phyloP scores from a whole-genome alignment of 35 echinoderm and acorn worm genomes.

The Ophiothrix spiculata region DNA sequence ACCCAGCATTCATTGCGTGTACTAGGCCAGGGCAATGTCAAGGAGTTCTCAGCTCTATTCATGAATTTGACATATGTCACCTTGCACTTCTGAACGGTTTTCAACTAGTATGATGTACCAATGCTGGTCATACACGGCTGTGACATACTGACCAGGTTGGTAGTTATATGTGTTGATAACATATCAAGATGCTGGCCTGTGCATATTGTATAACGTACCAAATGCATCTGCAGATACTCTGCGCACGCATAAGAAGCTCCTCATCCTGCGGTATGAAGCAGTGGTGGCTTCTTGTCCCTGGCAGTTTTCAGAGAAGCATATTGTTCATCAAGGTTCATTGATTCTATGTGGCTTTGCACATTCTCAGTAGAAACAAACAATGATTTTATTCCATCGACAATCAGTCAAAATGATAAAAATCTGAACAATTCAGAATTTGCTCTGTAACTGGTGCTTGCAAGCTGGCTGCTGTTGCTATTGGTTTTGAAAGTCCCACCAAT shows the following conservation, averaged over 20 bases:
- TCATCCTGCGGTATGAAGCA: not conserved
- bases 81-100: conserved; percentile 37
- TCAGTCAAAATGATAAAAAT: not conserved
- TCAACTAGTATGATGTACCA: conserved; percentile 46
- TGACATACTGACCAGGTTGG: too few species aligned
- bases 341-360: conserved; percentile 5
- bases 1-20: conserved; percentile 29
- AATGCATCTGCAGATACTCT: not conserved
- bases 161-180: too few species aligned
- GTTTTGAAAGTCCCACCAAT: conserved; percentile 54
- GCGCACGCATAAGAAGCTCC: not conserved
- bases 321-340: not conserved
- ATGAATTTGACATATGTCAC: conserved; percentile 37
- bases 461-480: conserved; percentile 30
- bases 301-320: not conserved
- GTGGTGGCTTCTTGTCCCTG: not conserved
- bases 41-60: conserved; percentile 8
- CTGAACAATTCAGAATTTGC: conserved; percentile 12
- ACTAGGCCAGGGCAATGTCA: conserved; percentile 18
- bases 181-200: too few species aligned
- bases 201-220: too few species aligned
- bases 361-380: conserved; percentile 11
- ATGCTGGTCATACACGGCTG: conserved; percentile 27
- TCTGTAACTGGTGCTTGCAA: not conserved
- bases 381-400: not conserved